These are phyloP conservation scores for Pao palembangensis DNA, from an alignment of 2,113 vertebrate genomes.

Conservation along the genomic window DNA sequence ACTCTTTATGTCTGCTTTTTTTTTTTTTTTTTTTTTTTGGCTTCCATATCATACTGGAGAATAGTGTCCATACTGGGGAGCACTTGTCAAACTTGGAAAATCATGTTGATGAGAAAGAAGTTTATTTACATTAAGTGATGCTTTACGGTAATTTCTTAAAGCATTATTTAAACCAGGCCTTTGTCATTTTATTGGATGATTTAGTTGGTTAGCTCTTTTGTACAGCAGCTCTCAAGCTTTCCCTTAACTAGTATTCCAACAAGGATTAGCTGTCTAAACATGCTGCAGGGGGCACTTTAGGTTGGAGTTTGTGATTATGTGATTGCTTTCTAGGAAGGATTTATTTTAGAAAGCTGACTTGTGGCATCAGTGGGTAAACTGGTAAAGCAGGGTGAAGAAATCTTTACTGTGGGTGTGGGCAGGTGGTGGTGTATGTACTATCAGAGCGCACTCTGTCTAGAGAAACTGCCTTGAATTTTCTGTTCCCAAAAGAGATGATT, in stretches of 20 bases:
- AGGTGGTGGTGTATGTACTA: constrained; percentile 38
- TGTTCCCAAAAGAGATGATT: not conserved
- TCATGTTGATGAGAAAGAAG: no score
- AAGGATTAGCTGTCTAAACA: constrained; percentile 27
- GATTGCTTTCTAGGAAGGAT: constrained; percentile 23
- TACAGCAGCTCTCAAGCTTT: constrained; percentile 19
- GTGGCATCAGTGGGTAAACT: not conserved
- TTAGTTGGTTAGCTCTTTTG: constrained; percentile 19
- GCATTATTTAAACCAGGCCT: constrained; percentile 70
- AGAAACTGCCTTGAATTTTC: constrained; percentile 20
- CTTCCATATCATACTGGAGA: constrained; percentile 49
- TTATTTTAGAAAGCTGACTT: not conserved
- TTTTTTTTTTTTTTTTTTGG: constrained; percentile 34
- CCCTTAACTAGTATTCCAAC: constrained; percentile 16
- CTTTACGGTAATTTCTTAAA: constrained; percentile 23
- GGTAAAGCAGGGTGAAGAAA: constrained; percentile 1
- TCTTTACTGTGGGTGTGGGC: constrained; percentile 3
- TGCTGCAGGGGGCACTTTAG: not conserved
- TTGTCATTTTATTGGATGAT: constrained; percentile 48
- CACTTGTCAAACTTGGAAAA: constrained; percentile 13
- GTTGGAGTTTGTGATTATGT: constrained; percentile 39
- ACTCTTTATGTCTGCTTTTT: constrained; percentile 11
- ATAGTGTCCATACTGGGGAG: constrained; percentile 33
- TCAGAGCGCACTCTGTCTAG: constrained; percentile 47
- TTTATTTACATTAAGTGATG: not conserved